These are phyloP conservation scores for Halictus ligatus DNA, from an alignment of 2,888 invertebrate genomes.

Conservation along the genomic window DNA sequence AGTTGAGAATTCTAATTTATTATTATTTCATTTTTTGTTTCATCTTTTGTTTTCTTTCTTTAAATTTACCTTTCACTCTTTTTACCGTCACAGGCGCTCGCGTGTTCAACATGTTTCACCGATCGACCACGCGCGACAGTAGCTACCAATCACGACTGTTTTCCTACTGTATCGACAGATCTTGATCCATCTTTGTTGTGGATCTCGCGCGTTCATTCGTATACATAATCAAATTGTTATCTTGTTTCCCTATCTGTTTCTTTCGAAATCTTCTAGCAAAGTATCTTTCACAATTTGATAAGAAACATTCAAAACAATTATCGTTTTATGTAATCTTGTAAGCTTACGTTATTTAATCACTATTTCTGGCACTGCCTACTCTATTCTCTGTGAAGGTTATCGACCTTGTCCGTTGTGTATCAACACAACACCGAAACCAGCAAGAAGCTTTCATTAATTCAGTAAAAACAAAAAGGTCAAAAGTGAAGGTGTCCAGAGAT, in stretches of 20 bases:
- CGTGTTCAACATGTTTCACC: background rate
- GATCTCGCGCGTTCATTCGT: background rate
- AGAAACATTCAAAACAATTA: too few relatives aligned
- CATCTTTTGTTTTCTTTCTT: background rate
- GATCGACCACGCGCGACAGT: conserved; percentile 32
- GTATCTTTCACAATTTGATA: background rate
- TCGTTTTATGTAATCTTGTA: background rate
- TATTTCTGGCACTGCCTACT: background rate
- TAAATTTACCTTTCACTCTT: background rate
- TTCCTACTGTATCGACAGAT: conserved; percentile 35
- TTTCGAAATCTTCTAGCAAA: background rate
- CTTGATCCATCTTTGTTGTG: background rate
- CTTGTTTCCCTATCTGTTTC: background rate
- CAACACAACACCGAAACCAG: background rate
- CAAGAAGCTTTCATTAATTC: background rate
- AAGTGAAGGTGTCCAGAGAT: background rate
- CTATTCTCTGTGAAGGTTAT: background rate
- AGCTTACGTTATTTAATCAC: background rate
- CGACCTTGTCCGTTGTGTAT: background rate
- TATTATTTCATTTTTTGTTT: background rate
- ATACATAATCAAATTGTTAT: background rate
- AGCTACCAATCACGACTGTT: conserved; percentile 9
- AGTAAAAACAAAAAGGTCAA: background rate
- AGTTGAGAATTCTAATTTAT: background rate
- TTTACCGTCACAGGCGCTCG: background rate